phyloP scores from a whole-genome alignment of 2,797 vertebrate species.

The Peromyscus nudipes region DNA sequence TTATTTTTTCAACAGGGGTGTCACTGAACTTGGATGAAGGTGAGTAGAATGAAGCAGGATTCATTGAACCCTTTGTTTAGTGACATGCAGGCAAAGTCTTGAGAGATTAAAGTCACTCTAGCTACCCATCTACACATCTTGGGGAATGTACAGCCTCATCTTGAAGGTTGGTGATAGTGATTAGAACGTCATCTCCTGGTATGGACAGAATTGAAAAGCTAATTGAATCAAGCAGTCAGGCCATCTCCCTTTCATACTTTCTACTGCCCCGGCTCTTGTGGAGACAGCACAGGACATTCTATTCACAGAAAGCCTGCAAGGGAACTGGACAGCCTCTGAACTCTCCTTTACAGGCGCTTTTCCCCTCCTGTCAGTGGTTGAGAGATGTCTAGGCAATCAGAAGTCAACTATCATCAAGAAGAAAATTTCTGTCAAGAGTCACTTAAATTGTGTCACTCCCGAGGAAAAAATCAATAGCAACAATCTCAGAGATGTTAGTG shows the following conservation, averaged over 20 bases:
- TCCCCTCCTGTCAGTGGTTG: slow-evolving; percentile 11
- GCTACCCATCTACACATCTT: slow-evolving; percentile 11
- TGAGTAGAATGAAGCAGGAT: slow-evolving; percentile 43
- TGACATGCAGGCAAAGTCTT: background rate
- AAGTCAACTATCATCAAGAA: slow-evolving; percentile 72
- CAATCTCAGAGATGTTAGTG: slow-evolving; percentile 64
- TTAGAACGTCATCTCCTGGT: background rate
- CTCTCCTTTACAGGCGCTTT: background rate
- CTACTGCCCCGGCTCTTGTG: background rate
- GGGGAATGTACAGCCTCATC: background rate
- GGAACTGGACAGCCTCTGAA: background rate
- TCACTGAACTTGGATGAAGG: slow-evolving; percentile 49
- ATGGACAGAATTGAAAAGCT: background rate
- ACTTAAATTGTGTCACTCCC: slow-evolving; percentile 75
- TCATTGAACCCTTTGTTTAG: background rate
- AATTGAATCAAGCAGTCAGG: background rate
- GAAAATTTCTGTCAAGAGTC: slow-evolving; percentile 75
- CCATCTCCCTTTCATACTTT: background rate
- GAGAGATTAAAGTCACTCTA: slow-evolving; percentile 18
- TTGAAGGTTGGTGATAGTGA: background rate
- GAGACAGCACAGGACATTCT: background rate
- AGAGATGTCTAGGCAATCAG: slow-evolving; percentile 71
- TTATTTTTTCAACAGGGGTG: slow-evolving; percentile 53
- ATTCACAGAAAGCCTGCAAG: background rate
- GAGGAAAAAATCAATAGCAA: slow-evolving; percentile 74